Evolutionary conservation across 2,797 vertebrate genomes (phyloP), one percentile per base, ranked within the genome.

Genomic region (Microchirus variegatus): DNA sequence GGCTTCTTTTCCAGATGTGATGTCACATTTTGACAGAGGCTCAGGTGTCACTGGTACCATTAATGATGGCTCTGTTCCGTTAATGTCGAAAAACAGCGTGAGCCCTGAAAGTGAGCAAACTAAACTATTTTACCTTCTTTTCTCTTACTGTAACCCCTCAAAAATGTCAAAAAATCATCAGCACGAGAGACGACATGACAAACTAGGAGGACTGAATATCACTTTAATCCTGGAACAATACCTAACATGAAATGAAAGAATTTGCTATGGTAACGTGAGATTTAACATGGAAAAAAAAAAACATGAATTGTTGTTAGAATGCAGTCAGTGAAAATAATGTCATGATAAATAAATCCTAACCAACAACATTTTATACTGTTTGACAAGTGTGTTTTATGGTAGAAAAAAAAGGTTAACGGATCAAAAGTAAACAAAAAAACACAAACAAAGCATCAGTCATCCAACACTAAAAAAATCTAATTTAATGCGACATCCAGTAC

Each of bases 211-310:
- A 83, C 81, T 87, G 82, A 90, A 86, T 82, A 52, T 85, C 83
- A 82, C 76, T 93, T 93, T 92, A 92, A 88, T 92, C 71, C 71
- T 67, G 71, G 60, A 90, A 81, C 75, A 82, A 58, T 47, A 79
- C 78, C 42, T 52, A 78, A 83, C 75, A 87, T 70, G 68, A 76
- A 83, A 81, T 74, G 56, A 78, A 79, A 74, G 6, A 73, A 73
- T 67, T 67, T 76, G 63, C 63, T 69, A 74, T 50, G 70, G 67
- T 76, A 81, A 82, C 60, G 71, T 70, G 40, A 71, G 67, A 79
- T 79, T 63, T 52, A 53, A 48, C 76, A n/a, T n/a, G n/a, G n/a
- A n/a, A n/a, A n/a, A n/a, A n/a, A n/a, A 84, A 49, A 82, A 80
- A 78, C 35, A 73, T 58, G 60, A 70, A 72, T 80, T 73, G 78